Base-by-base conservation (phyloP, 2,113 vertebrate species). In the Pantherophis guttatus region DNA sequence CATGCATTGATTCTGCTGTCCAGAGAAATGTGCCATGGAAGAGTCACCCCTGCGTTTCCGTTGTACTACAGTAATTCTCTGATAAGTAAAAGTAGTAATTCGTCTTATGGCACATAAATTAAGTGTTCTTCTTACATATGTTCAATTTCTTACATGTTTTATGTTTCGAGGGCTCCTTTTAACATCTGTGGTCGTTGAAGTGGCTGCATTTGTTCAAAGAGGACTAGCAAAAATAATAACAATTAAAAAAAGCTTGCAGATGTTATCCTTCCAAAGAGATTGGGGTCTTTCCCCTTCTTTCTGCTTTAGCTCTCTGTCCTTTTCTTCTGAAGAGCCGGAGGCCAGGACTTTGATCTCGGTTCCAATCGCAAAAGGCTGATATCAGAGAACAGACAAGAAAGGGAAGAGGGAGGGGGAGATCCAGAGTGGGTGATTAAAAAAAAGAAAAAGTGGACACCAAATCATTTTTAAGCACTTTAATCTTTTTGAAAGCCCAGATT, bases 271-370 rank as follows among this genome's bases (percentile, higher is more conserved):
- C 15, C 70, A 81, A 53, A 54, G 52, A 29, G 5, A 0, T 87
- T 53, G 86, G 86, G 50, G 5, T 54, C 26, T 29, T 54, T 53
- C 5, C 3, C 12, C 52, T 8, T 53, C 86, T 87, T 81, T n/a
- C 3, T 70, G 0, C 65, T 50, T 50, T 4, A 65, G 52, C 11
- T 5, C 1, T 39, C 12, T 44, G 10, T n/a, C 17, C 52, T 88
- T 94, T 96, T 94, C 90, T 95, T 96, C 95, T 94, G 90, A 92
- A 95, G 90, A 92, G 93, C 95, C 95, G 88, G 88, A 90, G 94
- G 94, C 91, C 94, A 62, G 3, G 85, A 62, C 94, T 97, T 97
- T 97, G 96, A 97, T 96, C 94, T 96, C 91, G 94, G 93, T 94
- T 97, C 97, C 95, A 96, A 95, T 94, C 94, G 93, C 93, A 75